Evolutionary conservation across 1,140 invertebrate genomes (phyloP).

Genomic region (Maconellicoccus hirsutus): DNA sequence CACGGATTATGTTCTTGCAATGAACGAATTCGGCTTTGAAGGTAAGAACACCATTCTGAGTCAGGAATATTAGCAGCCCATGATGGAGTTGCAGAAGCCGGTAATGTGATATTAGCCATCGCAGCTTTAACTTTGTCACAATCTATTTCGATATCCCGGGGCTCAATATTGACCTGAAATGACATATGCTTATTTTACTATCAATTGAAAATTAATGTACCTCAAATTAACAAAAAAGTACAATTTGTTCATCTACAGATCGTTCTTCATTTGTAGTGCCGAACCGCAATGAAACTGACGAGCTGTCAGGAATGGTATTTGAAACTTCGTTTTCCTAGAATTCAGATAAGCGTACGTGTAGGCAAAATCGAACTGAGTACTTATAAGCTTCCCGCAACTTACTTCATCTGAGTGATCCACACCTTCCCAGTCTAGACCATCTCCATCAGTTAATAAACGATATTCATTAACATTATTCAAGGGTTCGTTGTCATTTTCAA

Average conservation of each 20-base stretch:
- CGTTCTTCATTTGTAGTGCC: too few species aligned
- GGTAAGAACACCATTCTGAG: slow-evolving; percentile 13
- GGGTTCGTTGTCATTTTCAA: not conserved
- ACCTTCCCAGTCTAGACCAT: not conserved
- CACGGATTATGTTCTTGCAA: not conserved
- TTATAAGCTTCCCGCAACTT: not conserved
- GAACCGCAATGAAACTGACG: too few species aligned
- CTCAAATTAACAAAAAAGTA: not conserved
- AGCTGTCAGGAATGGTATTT: too few species aligned
- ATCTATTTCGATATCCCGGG: slow-evolving; percentile 3
- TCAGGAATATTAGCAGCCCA: slow-evolving; percentile 19
- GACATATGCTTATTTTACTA: not conserved
- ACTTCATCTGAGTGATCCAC: not conserved
- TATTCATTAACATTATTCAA: not conserved
- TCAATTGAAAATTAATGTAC: not conserved
- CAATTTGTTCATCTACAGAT: not conserved
- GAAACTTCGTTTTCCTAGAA: not conserved
- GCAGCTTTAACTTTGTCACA: slow-evolving; percentile 15
- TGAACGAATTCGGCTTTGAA: not conserved
- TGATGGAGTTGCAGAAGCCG: slow-evolving; percentile 17
- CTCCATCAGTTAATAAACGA: not conserved
- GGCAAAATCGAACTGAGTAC: not conserved
- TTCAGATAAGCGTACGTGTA: not conserved
- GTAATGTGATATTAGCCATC: slow-evolving; percentile 12
- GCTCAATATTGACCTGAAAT: too few species aligned